These are phyloP conservation scores for Chaetorhynchus papuensis DNA, from an alignment of 2,113 vertebrate species.

Conservation along the genomic window DNA sequence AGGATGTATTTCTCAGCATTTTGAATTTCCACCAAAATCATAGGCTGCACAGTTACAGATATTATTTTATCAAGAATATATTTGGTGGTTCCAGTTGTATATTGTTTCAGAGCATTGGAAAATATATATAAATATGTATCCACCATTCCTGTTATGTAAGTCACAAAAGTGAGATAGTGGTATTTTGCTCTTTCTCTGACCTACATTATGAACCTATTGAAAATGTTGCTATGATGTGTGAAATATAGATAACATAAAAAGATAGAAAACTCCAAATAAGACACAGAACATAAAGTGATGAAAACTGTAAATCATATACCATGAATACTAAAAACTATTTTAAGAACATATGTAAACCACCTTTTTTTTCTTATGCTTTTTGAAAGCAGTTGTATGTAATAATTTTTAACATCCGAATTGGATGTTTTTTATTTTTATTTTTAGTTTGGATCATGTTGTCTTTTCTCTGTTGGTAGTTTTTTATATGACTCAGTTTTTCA, in stretches of 20 bases:
- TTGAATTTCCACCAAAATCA: neutral
- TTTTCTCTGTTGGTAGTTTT: neutral
- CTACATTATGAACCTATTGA: neutral
- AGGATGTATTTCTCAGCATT: neutral
- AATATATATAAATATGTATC: neutral
- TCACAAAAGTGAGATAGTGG: neutral
- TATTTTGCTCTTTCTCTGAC: neutral
- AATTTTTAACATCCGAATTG: neutral
- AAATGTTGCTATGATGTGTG: neutral
- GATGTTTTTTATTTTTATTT: neutral
- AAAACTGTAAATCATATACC: neutral
- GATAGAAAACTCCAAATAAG: neutral
- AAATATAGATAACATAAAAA: neutral
- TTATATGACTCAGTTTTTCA: neutral
- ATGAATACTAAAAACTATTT: neutral
- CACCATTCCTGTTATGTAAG: neutral
- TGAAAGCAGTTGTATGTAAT: neutral
- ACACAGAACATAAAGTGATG: neutral
- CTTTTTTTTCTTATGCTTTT: rapidly evolving
- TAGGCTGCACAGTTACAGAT: neutral
- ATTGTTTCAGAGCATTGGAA: neutral
- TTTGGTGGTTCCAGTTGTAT: neutral
- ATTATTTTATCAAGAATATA: neutral
- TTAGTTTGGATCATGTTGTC: neutral
- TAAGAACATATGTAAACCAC: rapidly evolving